Conservation (phyloP, 2,888 invertebrate species). For the Epinotia nisella region DNA sequence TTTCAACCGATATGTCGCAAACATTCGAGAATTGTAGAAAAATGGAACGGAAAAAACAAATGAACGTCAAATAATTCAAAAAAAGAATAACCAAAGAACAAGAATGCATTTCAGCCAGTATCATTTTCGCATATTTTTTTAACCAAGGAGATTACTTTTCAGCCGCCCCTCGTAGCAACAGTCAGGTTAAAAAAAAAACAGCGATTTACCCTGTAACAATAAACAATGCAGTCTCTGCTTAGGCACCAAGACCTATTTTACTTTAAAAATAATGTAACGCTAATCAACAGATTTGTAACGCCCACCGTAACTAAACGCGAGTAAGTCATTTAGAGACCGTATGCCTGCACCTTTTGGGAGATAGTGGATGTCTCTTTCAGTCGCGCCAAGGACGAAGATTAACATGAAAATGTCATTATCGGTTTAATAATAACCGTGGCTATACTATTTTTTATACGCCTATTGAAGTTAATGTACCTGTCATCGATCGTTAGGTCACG, state of each 20-base stretch:
- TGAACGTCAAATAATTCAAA: too few relatives aligned
- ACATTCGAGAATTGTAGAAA: too few relatives aligned
- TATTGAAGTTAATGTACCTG: constrained; percentile 4
- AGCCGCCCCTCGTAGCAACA: too few relatives aligned
- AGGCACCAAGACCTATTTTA: background rate
- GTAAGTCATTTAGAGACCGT: background rate
- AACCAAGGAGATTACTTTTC: too few relatives aligned
- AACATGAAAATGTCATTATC: constrained; percentile 25
- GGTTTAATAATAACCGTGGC: constrained; percentile 11
- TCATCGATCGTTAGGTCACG: background rate
- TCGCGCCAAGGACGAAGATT: constrained; percentile 22
- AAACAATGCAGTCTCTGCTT: background rate
- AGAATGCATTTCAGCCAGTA: too few relatives aligned
- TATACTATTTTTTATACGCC: background rate
- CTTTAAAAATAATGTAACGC: constrained; percentile 16
- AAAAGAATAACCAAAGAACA: too few relatives aligned
- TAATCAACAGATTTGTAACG: constrained; percentile 28
- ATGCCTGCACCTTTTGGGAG: background rate
- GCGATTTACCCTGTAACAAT: too few relatives aligned
- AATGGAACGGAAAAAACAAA: too few relatives aligned
- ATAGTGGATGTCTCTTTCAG: background rate
- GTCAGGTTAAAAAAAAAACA: too few relatives aligned
- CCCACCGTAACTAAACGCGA: constrained; percentile 30
- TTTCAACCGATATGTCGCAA: too few relatives aligned
- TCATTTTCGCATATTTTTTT: too few relatives aligned